A percentile compares a stretch with the other conserved stretches of the same genome.
phyloP scores from a whole-genome alignment of 1,140 invertebrate genomes.

The Dendroctonus valens region DNA sequence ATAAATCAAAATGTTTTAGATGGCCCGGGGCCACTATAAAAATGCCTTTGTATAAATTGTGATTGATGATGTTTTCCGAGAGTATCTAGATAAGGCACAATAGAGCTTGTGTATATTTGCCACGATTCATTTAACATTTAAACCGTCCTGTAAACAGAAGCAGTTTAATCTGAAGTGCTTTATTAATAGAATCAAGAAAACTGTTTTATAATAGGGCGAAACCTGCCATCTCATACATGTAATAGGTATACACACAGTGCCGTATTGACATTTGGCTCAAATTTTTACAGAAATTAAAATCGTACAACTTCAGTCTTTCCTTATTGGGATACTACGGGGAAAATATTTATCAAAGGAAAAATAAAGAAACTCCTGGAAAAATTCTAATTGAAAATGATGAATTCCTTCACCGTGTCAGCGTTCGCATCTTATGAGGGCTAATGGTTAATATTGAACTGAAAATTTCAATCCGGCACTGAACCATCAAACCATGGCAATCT shows the following conservation, averaged over 20 bases:
- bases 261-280: too few species aligned
- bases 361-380: too few species aligned
- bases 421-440: too few species aligned
- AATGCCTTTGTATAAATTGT: constrained; percentile 32
- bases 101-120: constrained; percentile 28
- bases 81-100: constrained; percentile 23
- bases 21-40: constrained; percentile 25
- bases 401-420: too few species aligned
- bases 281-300: too few species aligned
- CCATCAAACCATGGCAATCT: constrained; percentile 28
- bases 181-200: constrained; percentile 13
- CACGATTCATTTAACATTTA: constrained; percentile 34
- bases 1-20: constrained; percentile 31
- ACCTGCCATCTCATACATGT: too few species aligned
- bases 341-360: too few species aligned
- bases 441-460: too few species aligned
- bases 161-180: constrained; percentile 24
- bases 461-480: not conserved
- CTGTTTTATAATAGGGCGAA: constrained; percentile 2
- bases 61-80: constrained; percentile 29
- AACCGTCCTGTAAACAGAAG: constrained; percentile 26
- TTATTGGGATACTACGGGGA: too few species aligned
- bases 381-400: too few species aligned
- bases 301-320: too few species aligned
- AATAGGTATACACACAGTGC: too few species aligned